phyloP scores from a whole-genome alignment of 2,113 vertebrate genomes.

The Gobio gobio region DNA sequence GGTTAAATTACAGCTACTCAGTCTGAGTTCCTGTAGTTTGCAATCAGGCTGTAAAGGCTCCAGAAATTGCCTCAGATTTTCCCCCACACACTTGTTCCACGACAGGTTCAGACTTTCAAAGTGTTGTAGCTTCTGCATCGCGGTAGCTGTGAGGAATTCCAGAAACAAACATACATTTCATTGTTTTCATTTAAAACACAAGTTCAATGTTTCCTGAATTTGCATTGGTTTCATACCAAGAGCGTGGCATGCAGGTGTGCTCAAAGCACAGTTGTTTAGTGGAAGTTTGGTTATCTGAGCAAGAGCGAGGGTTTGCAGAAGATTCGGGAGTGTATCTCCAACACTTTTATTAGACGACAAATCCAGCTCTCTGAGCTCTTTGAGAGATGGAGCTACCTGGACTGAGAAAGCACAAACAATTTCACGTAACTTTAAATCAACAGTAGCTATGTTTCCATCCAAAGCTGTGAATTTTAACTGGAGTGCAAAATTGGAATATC shows the following conservation, averaged over 20 bases:
- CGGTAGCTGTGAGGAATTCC: conserved; percentile 74
- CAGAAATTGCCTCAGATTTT: conserved; percentile 80
- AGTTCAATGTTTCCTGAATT: neutral
- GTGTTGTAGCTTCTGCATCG: conserved; percentile 74
- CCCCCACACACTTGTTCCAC: conserved; percentile 90
- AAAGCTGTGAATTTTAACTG: no score
- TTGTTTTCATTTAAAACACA: neutral
- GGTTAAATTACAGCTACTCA: conserved; percentile 89
- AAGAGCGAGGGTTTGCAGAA: conserved; percentile 82
- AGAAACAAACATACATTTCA: conserved; percentile 26
- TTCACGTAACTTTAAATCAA: neutral
- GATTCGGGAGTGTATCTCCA: conserved; percentile 70
- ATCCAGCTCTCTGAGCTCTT: conserved; percentile 80
- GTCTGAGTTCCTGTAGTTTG: conserved; percentile 78
- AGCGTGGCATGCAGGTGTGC: conserved; percentile 74
- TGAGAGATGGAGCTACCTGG: conserved; percentile 83
- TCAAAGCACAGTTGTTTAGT: conserved; percentile 80
- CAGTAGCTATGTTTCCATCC: no score
- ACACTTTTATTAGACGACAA: conserved; percentile 84
- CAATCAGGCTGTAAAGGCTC: conserved; percentile 73
- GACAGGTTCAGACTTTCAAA: conserved; percentile 84
- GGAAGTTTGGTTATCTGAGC: conserved; percentile 76
- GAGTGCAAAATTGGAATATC: neutral
- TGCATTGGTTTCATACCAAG: conserved; percentile 72
- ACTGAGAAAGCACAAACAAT: conserved; percentile 68